These are phyloP conservation scores for Psittacula cyanocephala DNA, from an alignment of 2,113 vertebrate genomes.

Conservation along the genomic window DNA sequence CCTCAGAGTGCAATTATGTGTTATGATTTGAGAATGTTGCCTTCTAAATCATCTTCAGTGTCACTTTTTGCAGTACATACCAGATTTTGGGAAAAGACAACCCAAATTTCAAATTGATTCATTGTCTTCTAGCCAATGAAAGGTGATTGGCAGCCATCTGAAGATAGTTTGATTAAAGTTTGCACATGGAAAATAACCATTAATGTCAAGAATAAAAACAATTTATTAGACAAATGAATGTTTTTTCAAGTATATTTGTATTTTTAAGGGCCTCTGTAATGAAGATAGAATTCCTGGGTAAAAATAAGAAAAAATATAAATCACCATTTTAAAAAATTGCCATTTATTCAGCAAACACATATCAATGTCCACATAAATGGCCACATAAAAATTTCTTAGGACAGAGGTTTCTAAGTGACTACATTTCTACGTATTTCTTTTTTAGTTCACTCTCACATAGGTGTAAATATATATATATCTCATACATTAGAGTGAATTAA, in stretches of 20 bases:
- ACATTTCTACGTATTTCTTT: background rate
- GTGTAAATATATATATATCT: background rate
- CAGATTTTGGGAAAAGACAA: background rate
- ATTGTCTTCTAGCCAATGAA: background rate
- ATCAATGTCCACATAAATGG: background rate
- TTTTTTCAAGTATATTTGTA: background rate
- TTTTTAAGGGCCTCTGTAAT: background rate
- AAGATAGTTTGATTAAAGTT: background rate
- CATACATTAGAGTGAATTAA: background rate
- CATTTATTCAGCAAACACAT: background rate
- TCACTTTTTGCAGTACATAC: background rate
- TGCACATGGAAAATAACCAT: background rate
- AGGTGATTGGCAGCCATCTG: background rate
- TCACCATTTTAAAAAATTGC: background rate
- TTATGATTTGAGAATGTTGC: background rate
- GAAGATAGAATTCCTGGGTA: background rate
- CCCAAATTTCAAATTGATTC: background rate
- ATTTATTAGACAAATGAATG: background rate
- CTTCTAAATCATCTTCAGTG: background rate
- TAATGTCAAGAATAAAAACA: background rate
- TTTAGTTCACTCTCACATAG: background rate
- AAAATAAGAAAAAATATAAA: background rate
- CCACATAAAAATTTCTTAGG: background rate
- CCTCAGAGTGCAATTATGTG: background rate
- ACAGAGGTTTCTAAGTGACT: background rate